Percentiles rank a stretch among this genome's conserved stretches.
Evolutionary conservation across 2,888 invertebrate species (phyloP).

Genomic region (Aspidiotus destructor): DNA sequence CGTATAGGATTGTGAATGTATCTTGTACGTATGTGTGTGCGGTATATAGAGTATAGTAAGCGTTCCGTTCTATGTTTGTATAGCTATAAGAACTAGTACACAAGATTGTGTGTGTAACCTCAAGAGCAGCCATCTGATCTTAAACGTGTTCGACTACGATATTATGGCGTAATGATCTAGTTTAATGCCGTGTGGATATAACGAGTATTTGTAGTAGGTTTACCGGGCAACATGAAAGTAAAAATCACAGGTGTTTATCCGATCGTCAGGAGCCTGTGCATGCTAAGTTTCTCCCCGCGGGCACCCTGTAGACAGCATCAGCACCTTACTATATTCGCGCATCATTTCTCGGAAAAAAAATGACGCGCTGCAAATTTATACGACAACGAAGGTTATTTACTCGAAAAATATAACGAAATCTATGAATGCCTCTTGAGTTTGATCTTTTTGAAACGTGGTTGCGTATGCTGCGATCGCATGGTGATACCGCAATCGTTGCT

Average conservation of each 20-base stretch:
- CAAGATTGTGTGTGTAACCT: constrained; percentile 18
- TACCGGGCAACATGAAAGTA: constrained; percentile 21
- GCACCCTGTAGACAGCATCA: too few species aligned
- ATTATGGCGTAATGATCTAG: constrained; percentile 29
- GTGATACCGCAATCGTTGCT: too few species aligned
- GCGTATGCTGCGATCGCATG: too few species aligned
- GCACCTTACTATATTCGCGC: too few species aligned
- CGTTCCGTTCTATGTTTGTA: neutral
- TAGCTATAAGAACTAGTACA: constrained; percentile 21
- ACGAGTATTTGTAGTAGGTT: constrained; percentile 25
- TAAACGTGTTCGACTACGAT: constrained; percentile 16
- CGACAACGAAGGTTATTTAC: too few species aligned
- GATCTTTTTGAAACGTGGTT: too few species aligned
- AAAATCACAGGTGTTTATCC: constrained; percentile 23
- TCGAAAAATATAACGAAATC: too few species aligned
- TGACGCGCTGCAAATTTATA: too few species aligned
- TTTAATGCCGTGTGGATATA: constrained; percentile 17
- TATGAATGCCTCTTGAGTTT: too few species aligned
- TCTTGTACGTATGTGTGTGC: neutral
- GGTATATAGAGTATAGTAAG: neutral
- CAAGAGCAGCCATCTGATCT: constrained; percentile 24
- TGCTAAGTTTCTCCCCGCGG: too few species aligned
- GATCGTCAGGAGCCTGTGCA: neutral
- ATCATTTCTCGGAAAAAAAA: too few species aligned
- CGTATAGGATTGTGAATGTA: neutral